Evolutionary conservation across 2,888 invertebrate genomes (phyloP), one percentile per base, ranked within the genome.

Genomic region (Kuschelorhynchus macadamiae): DNA sequence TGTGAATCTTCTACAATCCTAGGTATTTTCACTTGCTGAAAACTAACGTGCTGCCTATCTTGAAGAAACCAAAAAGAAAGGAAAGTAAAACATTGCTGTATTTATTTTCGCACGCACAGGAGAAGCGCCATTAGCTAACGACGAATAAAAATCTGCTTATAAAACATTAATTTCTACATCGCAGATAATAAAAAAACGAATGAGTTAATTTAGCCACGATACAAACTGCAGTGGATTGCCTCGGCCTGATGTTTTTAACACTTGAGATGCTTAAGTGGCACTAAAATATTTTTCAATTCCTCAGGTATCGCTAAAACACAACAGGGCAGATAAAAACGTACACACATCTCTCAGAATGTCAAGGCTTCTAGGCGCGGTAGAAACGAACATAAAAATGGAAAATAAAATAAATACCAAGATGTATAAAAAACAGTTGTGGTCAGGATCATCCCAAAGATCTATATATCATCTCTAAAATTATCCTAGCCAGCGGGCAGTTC

Each of bases 381-480:
- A 56, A 55, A 41, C 36, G 21, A 64, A 17, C 21, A 18, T 20
- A 67, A 62, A 62, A 52, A 32, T 46, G 46, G 17, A 39, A 55
- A 52, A 49, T 32, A 49, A 56, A 20, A 42, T 32, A n/a, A n/a
- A 8, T 49, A 17, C 5, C 11, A 20, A 21, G 11, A 42, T 14
- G 41, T 60, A 25, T 39, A 33, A 46, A 49, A n/a, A n/a, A n/a
- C n/a, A n/a, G n/a, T n/a, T n/a, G n/a, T n/a, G n/a, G 52, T 49
- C 39, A 39, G 11, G 32, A 32, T 44, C 36, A 30, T 44, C 46
- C 47, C 30, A 44, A 47, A 41, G 20, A 59, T 41, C 32, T 46
- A 44, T n/a, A n/a, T 47, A 50, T 63, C 67, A 67, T 63, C 50
- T 57, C 67, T 67, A 67, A 63, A 63, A 46, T 67, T 67, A 67